Base-by-base conservation (phyloP, 2,797 vertebrate species). In the Alca torda region DNA sequence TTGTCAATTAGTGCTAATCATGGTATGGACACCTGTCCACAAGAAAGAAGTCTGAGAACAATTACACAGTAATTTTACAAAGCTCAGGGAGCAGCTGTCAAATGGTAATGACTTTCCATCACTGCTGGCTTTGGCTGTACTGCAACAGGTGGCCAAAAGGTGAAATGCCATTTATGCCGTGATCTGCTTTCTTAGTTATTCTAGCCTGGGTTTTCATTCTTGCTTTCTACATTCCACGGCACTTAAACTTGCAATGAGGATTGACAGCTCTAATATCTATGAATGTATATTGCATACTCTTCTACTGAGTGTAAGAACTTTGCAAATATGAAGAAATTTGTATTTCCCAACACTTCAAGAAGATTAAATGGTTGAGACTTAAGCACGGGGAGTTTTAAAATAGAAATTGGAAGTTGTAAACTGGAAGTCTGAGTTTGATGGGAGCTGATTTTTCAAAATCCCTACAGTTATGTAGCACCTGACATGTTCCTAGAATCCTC, bases 1-100 rank as follows among this genome's bases (percentile, higher is more conserved):
- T 73, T 85, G 65, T 82, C 79, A 96, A 93, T 96, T 96, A 96
- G 85, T 93, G 80, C 90, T 97, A 97, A 97, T 95, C 94, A 92
- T 81, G 50, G 51, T 78, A 73, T 93, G 84, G 89, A 90, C 94
- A 97, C 86, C 90, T 97, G 91, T 96, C 93, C 91, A 85, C 92
- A 86, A 81, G 76, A 89, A 96, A 95, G 56, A 67, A 88, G 77
- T 70, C 25, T 94, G 80, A 75, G 83, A 95, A 96, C 69, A 95
- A 94, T 93, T 95, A 95, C 69, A 68, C 57, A 70, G 67, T 87
- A 45, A 67, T 94, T 93, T 95, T 87, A 89, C 60, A 96, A 93
- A 90, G 43, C 83, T 86, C 57, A 41, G 17, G 74, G 65, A 95
- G 89, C 95, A 94, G 87, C 90, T 93, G 84, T 95, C 94, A 96